Evolutionary conservation across 2,113 vertebrate genomes (phyloP).

Genomic region (Gymnocephalus cernua): DNA sequence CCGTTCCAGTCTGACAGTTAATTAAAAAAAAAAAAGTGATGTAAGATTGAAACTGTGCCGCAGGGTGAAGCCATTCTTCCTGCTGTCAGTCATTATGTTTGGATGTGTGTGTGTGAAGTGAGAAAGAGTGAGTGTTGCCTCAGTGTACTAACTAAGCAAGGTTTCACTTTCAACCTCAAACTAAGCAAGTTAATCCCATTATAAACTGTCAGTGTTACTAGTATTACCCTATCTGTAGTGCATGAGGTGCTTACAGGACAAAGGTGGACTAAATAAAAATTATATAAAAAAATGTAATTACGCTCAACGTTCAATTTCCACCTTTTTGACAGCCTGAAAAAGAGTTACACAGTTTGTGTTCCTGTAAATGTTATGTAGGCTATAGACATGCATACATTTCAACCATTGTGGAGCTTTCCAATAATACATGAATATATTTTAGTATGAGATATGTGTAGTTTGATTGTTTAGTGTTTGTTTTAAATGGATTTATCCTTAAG

Average conservation of each 20-base stretch:
- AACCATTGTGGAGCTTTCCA: neutral
- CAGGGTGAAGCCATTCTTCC: neutral
- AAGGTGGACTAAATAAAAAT: neutral
- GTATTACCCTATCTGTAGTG: neutral
- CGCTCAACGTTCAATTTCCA: no score
- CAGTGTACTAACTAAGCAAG: neutral
- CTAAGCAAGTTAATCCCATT: neutral
- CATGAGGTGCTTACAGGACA: neutral
- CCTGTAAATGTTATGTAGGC: neutral
- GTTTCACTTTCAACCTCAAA: neutral
- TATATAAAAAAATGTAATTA: neutral
- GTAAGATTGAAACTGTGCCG: slow-evolving; percentile 44
- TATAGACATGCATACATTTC: neutral
- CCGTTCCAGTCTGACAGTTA: neutral
- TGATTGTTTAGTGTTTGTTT: neutral
- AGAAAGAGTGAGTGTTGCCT: neutral
- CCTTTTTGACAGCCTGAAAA: neutral
- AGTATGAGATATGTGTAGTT: no score
- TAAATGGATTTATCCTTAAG: neutral
- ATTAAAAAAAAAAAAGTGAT: no score
- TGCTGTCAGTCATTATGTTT: slow-evolving; percentile 34
- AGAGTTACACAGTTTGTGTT: neutral
- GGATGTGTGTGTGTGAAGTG: neutral
- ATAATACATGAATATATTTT: neutral
- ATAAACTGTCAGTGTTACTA: neutral